Base-by-base conservation (phyloP, 2,113 vertebrate genomes). In the Callocephalon fimbriatum region DNA sequence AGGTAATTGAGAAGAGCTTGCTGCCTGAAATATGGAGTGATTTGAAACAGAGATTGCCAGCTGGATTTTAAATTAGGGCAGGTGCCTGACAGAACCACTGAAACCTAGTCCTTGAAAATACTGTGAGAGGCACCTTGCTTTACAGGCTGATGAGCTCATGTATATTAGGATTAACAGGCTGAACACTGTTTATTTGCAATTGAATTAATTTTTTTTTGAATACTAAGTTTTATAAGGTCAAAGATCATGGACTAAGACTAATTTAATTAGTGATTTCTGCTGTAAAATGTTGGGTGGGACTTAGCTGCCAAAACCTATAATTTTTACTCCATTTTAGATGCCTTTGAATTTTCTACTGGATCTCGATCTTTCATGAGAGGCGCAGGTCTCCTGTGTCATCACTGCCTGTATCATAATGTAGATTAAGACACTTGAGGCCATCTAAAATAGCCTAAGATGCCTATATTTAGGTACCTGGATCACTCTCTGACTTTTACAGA, bases 401-500 rank as follows among this genome's bases (percentile, higher is more conserved):
- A 22, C 12, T 70, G 40, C 31, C 37, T 66, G 17, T 42, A 40
- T 16, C 3, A 1, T 54, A 37, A 6, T 68, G 47, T 27, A 71
- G 72, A 77, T 50, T 32, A 61, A 65, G 63, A 58, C 42, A 62
- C 47, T 15, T 17, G 38, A 77, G 53, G 45, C 31, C 72, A 19
- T 15, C 72, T 51, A 40, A 94, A 92, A 82, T 47, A 95, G 72
- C 20, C 54, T 40, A 73, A 74, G 89, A 95, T 95, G 79, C 47
- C 94, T 96, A 59, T 86, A 67, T 95, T 90, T 84, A 71, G 75
- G 93, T 86, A 67, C 29, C 75, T 95, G 93, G 94, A 96, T 92
- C 79, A 86, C 68, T 76, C 48, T 93, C 51, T 48, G 44, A 35
- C 48, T 81, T 31, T 83, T 84, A 83, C 53, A 95, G 68, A 71